These are phyloP conservation scores for Arion vulgaris DNA, from an alignment of 1,140 invertebrate genomes.

Conservation along the genomic window DNA sequence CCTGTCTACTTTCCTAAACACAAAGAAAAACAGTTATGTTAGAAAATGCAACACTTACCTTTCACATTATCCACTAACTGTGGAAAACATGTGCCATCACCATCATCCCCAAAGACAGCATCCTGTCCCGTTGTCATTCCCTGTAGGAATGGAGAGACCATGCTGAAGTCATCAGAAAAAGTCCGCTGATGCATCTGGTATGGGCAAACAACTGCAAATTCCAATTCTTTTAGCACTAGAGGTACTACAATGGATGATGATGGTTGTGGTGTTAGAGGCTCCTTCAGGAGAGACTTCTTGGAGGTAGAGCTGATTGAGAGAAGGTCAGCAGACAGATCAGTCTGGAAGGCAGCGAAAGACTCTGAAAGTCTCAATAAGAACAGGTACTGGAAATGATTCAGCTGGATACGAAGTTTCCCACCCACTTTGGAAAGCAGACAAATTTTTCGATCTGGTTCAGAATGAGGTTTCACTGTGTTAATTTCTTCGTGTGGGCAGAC, in stretches of 20 bases:
- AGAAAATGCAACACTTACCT: conserved; percentile 13
- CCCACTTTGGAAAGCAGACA: conserved; percentile 59
- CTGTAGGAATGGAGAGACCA: conserved; percentile 40
- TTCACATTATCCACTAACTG: conserved; percentile 15
- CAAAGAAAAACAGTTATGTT: not conserved
- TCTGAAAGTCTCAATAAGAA: conserved; percentile 89
- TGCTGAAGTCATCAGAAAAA: conserved; percentile 51
- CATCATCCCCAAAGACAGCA: conserved; percentile 31
- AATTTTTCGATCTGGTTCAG: conserved; percentile 45
- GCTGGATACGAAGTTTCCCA: conserved; percentile 62
- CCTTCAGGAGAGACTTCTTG: not conserved
- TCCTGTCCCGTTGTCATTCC: conserved; percentile 20
- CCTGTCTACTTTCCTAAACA: no score
- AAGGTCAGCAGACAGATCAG: conserved; percentile 82
- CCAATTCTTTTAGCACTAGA: conserved; percentile 85
- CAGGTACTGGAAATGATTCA: conserved; percentile 92
- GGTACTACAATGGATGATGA: conserved; percentile 74
- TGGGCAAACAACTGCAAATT: conserved; percentile 88
- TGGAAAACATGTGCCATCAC: conserved; percentile 21
- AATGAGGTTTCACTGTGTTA: not conserved
- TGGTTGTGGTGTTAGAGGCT: not conserved
- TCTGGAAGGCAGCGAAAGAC: conserved; percentile 79
- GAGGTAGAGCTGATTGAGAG: conserved; percentile 52
- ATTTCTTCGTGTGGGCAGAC: not conserved
- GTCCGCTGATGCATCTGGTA: conserved; percentile 53